phyloP scores from a whole-genome alignment of 2,888 invertebrate species.

The Folsomia candida region DNA sequence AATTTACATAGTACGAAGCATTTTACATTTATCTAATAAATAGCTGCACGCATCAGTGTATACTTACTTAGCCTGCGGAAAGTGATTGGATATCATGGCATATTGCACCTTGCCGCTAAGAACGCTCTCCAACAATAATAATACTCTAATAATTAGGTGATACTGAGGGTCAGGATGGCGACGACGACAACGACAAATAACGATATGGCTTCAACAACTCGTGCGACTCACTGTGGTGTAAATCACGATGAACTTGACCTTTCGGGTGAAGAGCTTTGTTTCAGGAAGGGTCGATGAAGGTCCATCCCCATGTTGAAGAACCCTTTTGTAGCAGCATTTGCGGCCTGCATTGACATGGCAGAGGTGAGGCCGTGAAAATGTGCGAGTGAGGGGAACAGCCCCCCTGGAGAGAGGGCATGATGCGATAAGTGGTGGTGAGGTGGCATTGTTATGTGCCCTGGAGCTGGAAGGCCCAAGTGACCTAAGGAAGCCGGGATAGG shows the following conservation, averaged over 20 bases:
- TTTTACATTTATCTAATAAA: no score
- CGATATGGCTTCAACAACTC: no score
- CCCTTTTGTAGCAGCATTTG: no score
- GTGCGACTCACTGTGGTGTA: no score
- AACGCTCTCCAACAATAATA: background rate
- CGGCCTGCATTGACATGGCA: constrained; percentile 46
- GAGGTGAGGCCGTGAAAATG: constrained; percentile 48
- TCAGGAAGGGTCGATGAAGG: constrained; percentile 48
- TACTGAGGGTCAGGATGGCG: no score
- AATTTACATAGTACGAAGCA: background rate
- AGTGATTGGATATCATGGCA: no score
- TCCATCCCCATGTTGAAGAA: constrained; percentile 31
- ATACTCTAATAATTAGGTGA: background rate
- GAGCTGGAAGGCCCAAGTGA: constrained; percentile 43
- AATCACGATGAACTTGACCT: constrained; percentile 10
- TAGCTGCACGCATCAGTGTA: no score
- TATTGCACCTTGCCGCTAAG: background rate
- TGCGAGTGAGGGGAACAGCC: constrained; percentile 48
- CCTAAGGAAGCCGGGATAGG: constrained; percentile 49
- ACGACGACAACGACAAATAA: no score
- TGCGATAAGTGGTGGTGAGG: constrained; percentile 37
- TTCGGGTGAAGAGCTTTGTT: constrained; percentile 29
- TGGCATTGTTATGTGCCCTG: constrained; percentile 36
- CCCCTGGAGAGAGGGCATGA: constrained; percentile 34
- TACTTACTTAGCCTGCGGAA: no score